Conservation (phyloP, 2,797 vertebrate genomes). For the Zalophus californianus region DNA sequence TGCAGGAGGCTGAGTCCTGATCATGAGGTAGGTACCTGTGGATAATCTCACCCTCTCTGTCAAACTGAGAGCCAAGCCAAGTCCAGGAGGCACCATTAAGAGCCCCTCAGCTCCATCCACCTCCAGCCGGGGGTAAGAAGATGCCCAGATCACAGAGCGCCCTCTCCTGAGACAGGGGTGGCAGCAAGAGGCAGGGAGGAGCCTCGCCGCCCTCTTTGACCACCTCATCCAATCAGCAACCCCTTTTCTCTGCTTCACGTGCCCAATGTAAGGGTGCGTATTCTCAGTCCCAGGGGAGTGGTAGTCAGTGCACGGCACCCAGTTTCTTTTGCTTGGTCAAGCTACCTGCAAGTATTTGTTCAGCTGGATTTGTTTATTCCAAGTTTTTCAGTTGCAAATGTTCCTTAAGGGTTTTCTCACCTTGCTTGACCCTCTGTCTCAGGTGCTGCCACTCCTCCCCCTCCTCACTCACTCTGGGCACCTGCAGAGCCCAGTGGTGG, state of each 20-base stretch:
- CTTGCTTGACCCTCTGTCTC: background rate
- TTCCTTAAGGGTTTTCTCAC: background rate
- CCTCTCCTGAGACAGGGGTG: background rate
- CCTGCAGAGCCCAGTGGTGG: background rate
- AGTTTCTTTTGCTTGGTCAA: background rate
- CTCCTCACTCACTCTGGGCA: background rate
- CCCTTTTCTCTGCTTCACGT: background rate
- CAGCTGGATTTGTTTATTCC: background rate
- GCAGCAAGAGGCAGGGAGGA: too few relatives aligned
- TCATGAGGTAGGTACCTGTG: too few relatives aligned
- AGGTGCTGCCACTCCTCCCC: background rate
- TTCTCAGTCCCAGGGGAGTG: background rate
- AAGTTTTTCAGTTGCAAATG: background rate
- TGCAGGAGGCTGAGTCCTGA: background rate
- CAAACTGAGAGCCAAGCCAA: background rate
- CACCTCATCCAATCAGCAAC: background rate
- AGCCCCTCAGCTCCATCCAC: background rate
- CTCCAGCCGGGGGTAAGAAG: background rate
- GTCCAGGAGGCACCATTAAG: background rate
- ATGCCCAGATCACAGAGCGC: background rate
- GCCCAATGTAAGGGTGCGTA: fast-evolving
- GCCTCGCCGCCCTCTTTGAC: background rate
- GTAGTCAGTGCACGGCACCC: fast-evolving
- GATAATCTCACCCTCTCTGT: background rate
- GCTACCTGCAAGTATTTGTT: background rate